Base-by-base conservation (phyloP, 2,888 invertebrate species). In the Coelopa pilipes region DNA sequence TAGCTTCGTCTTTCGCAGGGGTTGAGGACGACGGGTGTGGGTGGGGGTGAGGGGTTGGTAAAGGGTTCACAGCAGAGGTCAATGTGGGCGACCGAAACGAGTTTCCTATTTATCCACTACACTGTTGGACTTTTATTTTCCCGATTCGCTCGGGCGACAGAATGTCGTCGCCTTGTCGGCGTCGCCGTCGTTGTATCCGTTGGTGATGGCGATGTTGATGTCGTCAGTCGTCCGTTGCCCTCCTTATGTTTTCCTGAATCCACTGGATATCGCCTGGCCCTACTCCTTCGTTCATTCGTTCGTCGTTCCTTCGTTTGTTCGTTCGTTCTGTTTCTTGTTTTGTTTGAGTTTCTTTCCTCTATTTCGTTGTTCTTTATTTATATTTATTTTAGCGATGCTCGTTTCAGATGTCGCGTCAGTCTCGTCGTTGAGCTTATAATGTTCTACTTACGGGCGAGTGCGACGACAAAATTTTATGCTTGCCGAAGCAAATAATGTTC, bases 401-500 rank as follows among this genome's bases (percentile, higher is more conserved):
- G 66, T 72, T 72, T 72, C 49, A 46, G 50, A 66, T 66, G 60
- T 57, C 66, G 57, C 57, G 57, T 47, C 66, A 34, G 66, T 50
- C 49, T 47, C 34, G 19, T 57, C 47, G 66, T 45, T 66, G 47
- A 21, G 65, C 66, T 66, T 50, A 49, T 53, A 47, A 72, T 72
- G 63, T 67, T 68, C 62, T 13, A 60, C 59, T 73, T 67, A 73
- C 49, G 73, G 63, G 17, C 60, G 50, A 53, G 17, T 21, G n/a
- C 63, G 50, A 75, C 63, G 59, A 72, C 75, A 63, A 68, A 69
- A 75, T 75, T 72, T 72, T 75, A 75, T 75, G 75, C 75, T 75
- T 69, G 60, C 69, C 72, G 63, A 72, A 75, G 72, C 75, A 72
- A 62, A 69, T 72, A 75, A 75, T 75, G 68, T 59, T 55, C 68